A percentile compares a stretch with the other conserved stretches of the same genome.
Conservation (phyloP, 1,140 invertebrate genomes). For the Bombus cullumanus region DNA sequence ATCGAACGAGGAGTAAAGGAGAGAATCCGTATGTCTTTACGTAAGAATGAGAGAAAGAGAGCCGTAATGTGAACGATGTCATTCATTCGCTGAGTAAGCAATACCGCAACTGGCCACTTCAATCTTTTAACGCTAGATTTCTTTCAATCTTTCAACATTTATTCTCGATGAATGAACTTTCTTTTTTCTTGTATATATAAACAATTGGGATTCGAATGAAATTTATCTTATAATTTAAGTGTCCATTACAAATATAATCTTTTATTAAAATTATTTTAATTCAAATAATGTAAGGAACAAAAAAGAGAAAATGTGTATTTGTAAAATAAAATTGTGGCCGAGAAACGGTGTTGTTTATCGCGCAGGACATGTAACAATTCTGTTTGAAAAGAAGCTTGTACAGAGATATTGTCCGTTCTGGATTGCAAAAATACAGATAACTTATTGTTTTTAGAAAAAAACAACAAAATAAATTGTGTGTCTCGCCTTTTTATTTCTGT, state of each 20-base stretch:
- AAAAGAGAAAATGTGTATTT: background rate
- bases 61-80: constrained; percentile 34
- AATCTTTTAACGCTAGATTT: background rate
- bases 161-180: no score
- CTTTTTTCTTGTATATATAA: background rate
- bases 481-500: constrained; percentile 74
- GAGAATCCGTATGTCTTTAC: constrained; percentile 29
- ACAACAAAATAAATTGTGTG: constrained; percentile 57
- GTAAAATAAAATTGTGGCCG: background rate
- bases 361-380: constrained; percentile 34
- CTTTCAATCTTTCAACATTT: background rate
- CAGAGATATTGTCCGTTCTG: constrained; percentile 77
- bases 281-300: no score
- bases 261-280: background rate
- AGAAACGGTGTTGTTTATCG: constrained; percentile 31
- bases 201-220: background rate
- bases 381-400: constrained; percentile 72
- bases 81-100: constrained; percentile 45
- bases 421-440: constrained; percentile 80
- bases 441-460: constrained; percentile 77
- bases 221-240: background rate
- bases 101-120: constrained; percentile 17
- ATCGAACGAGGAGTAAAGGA: constrained; percentile 22
- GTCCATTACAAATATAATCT: no score
- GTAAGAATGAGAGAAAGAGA: constrained; percentile 57